Conservation (phyloP, 2,113 vertebrate genomes). For the Brachirus orientalis region DNA sequence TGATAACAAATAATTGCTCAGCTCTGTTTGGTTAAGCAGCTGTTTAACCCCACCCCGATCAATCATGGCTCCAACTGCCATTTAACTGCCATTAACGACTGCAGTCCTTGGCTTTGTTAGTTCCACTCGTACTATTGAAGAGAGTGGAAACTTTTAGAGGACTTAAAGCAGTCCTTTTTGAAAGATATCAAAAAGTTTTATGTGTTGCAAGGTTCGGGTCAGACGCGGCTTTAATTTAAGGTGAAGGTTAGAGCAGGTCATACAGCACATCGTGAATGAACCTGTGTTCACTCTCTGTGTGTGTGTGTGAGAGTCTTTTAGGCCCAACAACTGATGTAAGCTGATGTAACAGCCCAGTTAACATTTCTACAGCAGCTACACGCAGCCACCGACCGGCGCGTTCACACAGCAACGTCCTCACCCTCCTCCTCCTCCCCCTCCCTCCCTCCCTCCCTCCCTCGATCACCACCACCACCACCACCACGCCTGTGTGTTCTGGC, state of each 20-base stretch:
- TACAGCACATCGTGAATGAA: not conserved
- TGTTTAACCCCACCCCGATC: no score
- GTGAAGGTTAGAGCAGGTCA: not conserved
- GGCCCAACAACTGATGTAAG: conserved; percentile 53
- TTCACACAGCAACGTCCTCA: conserved; percentile 50
- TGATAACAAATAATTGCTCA: no score
- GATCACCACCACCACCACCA: conserved; percentile 8
- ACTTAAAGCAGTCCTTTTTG: no score
- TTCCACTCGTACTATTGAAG: no score
- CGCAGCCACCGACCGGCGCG: conserved; percentile 63
- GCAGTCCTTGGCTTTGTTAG: no score
- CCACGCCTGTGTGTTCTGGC: conserved; percentile 72
- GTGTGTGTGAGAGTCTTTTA: conserved; percentile 11
- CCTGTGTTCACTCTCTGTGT: not conserved
- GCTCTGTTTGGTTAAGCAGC: no score
- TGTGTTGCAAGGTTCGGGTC: no score
- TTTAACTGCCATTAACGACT: no score
- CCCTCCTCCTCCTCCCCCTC: not conserved
- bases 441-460: conserved; percentile 8
- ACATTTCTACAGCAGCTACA: conserved; percentile 71
- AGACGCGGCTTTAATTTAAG: no score
- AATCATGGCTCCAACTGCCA: no score
- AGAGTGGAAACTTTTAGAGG: no score
- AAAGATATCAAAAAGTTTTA: no score
- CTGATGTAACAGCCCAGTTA: conserved; percentile 64